phyloP scores from a whole-genome alignment of 2,888 invertebrate species.

The Tenthredo notha region DNA sequence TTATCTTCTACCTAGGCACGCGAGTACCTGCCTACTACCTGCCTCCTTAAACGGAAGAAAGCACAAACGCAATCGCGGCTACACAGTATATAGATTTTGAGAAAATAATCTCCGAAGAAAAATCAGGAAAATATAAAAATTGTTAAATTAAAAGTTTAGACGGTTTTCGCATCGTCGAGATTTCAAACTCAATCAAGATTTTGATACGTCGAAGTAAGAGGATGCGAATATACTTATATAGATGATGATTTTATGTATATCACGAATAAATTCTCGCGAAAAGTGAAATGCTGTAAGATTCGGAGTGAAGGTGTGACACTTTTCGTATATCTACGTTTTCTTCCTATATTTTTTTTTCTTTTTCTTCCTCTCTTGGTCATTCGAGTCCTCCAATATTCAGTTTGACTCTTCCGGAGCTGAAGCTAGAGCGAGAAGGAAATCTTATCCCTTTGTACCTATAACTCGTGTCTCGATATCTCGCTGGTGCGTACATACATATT shows the following conservation, averaged over 20 bases:
- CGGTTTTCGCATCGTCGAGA: background rate
- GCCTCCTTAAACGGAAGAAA: slow-evolving; percentile 1
- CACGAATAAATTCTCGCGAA: background rate
- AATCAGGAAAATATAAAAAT: background rate
- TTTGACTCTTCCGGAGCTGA: background rate
- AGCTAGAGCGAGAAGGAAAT: background rate
- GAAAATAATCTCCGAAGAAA: background rate
- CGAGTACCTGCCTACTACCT: background rate
- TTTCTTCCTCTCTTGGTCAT: background rate
- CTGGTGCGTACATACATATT: slow-evolving; percentile 17
- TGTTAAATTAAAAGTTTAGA: background rate
- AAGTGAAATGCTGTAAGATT: background rate
- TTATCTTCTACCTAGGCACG: slow-evolving; percentile 29
- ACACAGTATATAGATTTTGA: background rate
- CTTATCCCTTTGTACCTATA: background rate
- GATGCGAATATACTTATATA: background rate
- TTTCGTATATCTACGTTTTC: background rate
- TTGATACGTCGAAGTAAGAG: background rate
- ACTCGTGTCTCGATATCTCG: background rate
- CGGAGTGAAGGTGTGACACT: background rate
- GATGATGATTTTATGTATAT: background rate
- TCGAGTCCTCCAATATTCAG: slow-evolving; percentile 20
- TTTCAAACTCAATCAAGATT: background rate
- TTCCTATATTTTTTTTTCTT: background rate
- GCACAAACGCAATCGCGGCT: background rate